A percentile compares a stretch with the other conserved stretches of the same genome.
phyloP scores from a whole-genome alignment of 2,797 vertebrate species.

The Ficedula albicollis region DNA sequence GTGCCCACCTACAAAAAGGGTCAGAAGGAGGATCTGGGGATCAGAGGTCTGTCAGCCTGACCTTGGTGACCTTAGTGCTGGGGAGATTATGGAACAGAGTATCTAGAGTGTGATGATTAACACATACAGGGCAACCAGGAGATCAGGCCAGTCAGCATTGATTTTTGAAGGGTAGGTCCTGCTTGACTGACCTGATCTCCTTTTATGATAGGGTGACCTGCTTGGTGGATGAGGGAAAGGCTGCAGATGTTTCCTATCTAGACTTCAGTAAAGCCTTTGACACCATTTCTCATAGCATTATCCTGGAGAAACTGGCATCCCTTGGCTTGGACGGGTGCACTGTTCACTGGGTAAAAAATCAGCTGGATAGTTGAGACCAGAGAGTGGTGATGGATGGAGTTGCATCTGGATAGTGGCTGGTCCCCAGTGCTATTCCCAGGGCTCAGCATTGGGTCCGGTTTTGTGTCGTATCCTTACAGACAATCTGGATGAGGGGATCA shows the following conservation, averaged over 20 bases:
- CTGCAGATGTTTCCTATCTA: neutral
- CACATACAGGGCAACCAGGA: neutral
- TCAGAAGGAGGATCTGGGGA: neutral
- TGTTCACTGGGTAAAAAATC: neutral
- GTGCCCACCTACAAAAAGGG: neutral
- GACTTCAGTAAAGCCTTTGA: neutral
- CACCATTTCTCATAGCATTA: neutral
- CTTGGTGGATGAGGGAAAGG: neutral
- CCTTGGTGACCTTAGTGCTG: neutral
- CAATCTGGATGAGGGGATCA: accelerated
- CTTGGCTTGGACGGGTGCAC: neutral
- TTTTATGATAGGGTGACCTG: neutral
- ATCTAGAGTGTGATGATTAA: neutral
- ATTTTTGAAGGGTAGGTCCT: neutral
- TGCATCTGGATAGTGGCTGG: accelerated
- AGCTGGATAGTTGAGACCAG: accelerated
- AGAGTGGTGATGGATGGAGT: too few relatives aligned
- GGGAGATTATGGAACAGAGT: neutral
- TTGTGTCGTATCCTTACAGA: neutral
- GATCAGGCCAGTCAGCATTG: neutral
- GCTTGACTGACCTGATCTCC: neutral
- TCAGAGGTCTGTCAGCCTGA: neutral
- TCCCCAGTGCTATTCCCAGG: neutral
- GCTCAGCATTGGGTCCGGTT: neutral
- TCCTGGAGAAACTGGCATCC: neutral